Evolutionary conservation across 2,888 invertebrate genomes (phyloP), one percentile per base, ranked within the genome.

Genomic region (Orthosia cruda): DNA sequence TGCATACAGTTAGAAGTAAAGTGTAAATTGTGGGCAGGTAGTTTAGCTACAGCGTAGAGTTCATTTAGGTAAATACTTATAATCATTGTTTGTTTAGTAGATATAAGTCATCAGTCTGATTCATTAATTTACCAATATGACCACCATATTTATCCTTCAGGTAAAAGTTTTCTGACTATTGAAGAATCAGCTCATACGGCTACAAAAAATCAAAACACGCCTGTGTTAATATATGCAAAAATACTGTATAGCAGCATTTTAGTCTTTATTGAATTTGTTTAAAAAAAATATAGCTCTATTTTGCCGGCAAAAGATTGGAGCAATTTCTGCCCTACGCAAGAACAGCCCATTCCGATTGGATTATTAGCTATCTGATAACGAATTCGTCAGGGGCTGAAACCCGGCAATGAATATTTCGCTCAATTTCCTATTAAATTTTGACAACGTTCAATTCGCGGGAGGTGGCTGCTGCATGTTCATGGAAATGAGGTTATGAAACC

Each of bases 291-390:
- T 68, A 70, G 26, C 45, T 62, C 67, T 83, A 75, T 81, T 79
- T 77, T 32, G 15, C 65, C 65, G 18, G 68, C 65, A 59, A 77
- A 79, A 79, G 73, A 78, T 81, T 74, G 84, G 67, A 82, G 82
- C 72, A 83, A 84, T 81, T 80, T 81, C 81, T 74, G 71, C 67
- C 79, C 71, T 72, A 69, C 80, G 69, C 74, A 81, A 81, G 77
- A 85, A 85, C 86, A 89, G 85, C 86, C 87, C 86, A 87, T 86
- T 87, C 88, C 91, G 90, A 93, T 94, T 92, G 92, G 92, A 92
- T 93, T 94, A 95, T 95, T 94, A 94, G 94, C 93, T 89, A 90
- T 91, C 90, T 92, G 90, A 92, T 93, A 93, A 93, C 92, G 91
- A 94, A 92, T 92, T 92, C 91, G 92, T 88, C 89, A 88, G 89